phyloP scores from a whole-genome alignment of 2,888 invertebrate species.

The Gisinianus flammeolus region DNA sequence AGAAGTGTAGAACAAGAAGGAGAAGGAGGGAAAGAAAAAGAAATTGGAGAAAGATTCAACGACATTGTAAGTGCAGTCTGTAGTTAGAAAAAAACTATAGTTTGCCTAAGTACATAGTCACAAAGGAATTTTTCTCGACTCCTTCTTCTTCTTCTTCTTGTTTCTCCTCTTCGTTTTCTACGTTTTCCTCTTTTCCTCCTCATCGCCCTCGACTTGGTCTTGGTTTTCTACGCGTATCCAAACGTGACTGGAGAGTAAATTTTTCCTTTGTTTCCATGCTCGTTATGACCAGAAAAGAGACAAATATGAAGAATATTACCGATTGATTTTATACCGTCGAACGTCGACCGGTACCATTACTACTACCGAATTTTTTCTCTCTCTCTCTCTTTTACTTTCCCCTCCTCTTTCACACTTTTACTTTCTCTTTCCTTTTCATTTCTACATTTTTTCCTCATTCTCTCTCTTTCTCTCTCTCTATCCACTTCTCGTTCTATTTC shows the following conservation, averaged over 20 bases:
- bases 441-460: background rate
- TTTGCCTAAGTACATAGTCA: conserved; percentile 31
- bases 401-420: background rate
- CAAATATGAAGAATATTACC: conserved; percentile 13
- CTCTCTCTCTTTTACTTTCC: background rate
- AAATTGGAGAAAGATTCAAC: conserved; percentile 16
- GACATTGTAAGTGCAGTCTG: conserved; percentile 6
- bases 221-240: too few species aligned
- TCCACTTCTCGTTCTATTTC: background rate
- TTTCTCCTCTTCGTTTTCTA: too few species aligned
- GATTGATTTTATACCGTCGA: conserved; percentile 15
- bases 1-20: background rate
- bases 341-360: background rate
- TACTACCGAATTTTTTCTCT: background rate
- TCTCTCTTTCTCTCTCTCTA: background rate
- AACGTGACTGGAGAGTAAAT: conserved; percentile 22
- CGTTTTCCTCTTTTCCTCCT: background rate
- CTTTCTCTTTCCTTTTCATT: background rate
- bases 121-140: conserved; percentile 3
- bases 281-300: conserved; percentile 10
- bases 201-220: background rate
- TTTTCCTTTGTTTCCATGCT: conserved; percentile 19
- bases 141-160: background rate
- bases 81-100: conserved; percentile 2
- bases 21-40: background rate